Evolutionary conservation across 2,888 invertebrate genomes (phyloP), one percentile per base, ranked within the genome.

Genomic region (Philhelius pedissequus): DNA sequence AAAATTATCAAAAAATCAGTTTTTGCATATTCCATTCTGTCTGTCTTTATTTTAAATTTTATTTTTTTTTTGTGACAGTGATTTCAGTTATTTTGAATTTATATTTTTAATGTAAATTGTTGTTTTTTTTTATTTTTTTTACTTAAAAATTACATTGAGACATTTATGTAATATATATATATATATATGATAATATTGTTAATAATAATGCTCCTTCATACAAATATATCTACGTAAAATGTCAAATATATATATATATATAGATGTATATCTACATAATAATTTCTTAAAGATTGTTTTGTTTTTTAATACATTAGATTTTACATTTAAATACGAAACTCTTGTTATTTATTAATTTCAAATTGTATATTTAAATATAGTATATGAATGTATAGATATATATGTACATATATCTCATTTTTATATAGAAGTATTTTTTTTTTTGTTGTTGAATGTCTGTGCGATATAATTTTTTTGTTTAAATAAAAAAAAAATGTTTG

Each of bases 131-230:
- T 60, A 20, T 50, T 56, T 68, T 64, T 74, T 87, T 58, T 58
- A 86, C 82, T 89, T 89, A 88, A 87, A 82, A 87, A 89, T 89
- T 89, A 87, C 88, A 88, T 89, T 75, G 45, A 64, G 64, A 64
- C 64, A 58, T 73, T 76, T 76, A 69, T 80, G 30, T 54, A 48
- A 74, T 75, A 66, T 52, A 18, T 70, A 48, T 71, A 74, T 75
- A 66, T 52, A 18, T 70, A 48, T 71, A 45, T 81, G 18, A 56
- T 56, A 35, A 56, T 56, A 52, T 30, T 52, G 6, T 52, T 30
- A 64, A 30, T 45, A 77, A 64, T 84, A 76, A 86, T 70, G 54
- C 68, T 82, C 62, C 43, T 82, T 73, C 54, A 70, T 70, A 56
- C 69, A 86, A 86, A 83, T 77, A 83, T 82, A 81, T 71, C 69